These are phyloP conservation scores for Simalia tracyae DNA, from an alignment of 2,797 vertebrate species.

Conservation along the genomic window DNA sequence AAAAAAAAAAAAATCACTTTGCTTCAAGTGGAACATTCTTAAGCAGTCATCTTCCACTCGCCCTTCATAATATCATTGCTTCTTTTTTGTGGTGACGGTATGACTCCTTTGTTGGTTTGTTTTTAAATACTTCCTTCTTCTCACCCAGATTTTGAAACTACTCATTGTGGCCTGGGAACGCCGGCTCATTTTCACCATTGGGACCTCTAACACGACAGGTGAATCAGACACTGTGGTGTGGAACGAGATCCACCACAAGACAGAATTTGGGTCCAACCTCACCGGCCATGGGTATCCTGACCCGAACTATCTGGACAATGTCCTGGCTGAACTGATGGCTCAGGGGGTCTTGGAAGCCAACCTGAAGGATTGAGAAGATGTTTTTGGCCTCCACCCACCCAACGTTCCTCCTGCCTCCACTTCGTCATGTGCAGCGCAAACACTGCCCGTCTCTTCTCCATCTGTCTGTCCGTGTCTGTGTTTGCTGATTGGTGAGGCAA, in stretches of 20 bases:
- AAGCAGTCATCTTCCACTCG: not conserved
- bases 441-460: conserved; percentile 37
- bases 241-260: conserved; percentile 98
- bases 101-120: no score
- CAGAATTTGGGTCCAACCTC: conserved; percentile 95
- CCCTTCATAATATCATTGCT: not conserved
- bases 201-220: conserved; percentile 94
- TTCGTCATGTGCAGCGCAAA: not conserved
- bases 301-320: conserved; percentile 93
- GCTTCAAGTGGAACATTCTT: not conserved
- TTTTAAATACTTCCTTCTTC: not conserved
- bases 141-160: conserved; percentile 84
- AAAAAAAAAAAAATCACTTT: no score
- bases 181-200: conserved; percentile 94
- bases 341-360: conserved; percentile 90
- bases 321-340: conserved; percentile 88
- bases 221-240: conserved; percentile 95
- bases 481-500: conserved; percentile 9
- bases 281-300: conserved; percentile 95
- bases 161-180: conserved; percentile 94
- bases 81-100: not conserved
- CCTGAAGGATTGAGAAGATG: conserved; percentile 83
- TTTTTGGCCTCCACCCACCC: not conserved
- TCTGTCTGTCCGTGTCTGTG: not conserved
- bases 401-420: not conserved